Conservation (phyloP, 64 coral and sea anemone species). For the Pachyseris speciosa region DNA sequence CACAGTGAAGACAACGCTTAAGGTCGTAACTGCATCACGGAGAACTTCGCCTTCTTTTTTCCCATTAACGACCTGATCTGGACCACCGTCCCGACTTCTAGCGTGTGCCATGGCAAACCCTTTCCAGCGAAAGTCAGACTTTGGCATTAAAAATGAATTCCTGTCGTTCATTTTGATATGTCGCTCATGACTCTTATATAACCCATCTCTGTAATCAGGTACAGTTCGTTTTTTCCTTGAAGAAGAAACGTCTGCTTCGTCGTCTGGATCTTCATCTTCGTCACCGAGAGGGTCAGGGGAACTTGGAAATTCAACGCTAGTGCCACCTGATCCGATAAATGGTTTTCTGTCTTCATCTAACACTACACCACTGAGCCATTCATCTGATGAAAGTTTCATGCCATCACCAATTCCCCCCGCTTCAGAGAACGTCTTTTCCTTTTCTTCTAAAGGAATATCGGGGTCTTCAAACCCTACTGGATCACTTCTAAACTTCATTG, state of each 20-base stretch:
- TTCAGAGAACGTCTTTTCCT: background rate
- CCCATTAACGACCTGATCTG: background rate
- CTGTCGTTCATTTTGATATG: background rate
- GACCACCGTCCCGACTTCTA: background rate
- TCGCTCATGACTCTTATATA: background rate
- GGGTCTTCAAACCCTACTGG: background rate
- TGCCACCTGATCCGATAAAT: background rate
- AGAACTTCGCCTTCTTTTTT: background rate
- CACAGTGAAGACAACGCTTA: background rate
- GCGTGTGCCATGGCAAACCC: background rate
- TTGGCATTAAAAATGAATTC: background rate
- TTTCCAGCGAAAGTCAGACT: constrained; percentile 5
- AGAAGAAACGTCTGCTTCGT: background rate
- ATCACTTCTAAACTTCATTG: background rate
- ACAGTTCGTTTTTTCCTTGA: background rate
- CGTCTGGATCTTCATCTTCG: background rate
- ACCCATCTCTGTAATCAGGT: background rate
- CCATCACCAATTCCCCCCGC: background rate
- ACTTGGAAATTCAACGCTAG: background rate
- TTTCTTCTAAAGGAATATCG: background rate
- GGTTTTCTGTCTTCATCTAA: background rate
- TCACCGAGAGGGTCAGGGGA: background rate
- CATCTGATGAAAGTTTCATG: background rate
- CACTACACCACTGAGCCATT: background rate
- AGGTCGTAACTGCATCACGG: too few species aligned